phyloP scores from a whole-genome alignment of 2,113 vertebrate species.

The Chamaea fasciata region DNA sequence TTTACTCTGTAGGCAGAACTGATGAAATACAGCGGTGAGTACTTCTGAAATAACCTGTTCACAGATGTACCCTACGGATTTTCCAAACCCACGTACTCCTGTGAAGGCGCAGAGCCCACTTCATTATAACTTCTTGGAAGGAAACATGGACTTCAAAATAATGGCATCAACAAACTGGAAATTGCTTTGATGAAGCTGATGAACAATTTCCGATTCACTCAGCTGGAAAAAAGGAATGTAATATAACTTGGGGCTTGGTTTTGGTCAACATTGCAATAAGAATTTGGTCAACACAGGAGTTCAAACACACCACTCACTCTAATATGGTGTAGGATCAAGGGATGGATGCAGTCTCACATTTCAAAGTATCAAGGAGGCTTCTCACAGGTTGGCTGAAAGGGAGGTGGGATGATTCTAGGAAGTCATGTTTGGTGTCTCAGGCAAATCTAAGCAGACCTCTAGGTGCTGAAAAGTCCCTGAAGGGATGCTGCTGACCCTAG shows the following conservation, averaged over 20 bases:
- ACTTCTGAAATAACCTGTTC: not conserved
- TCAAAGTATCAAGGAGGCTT: not conserved
- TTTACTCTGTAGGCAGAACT: not conserved
- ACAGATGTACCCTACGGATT: not conserved
- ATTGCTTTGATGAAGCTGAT: not conserved
- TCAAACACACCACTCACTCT: not conserved
- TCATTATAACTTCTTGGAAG: not conserved
- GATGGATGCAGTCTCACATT: not conserved
- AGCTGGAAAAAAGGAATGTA: not conserved
- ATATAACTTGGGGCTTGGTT: not conserved
- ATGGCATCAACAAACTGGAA: not conserved
- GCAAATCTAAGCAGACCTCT: not conserved
- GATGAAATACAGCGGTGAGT: not conserved
- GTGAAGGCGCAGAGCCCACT: not conserved
- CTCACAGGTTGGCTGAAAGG: not conserved
- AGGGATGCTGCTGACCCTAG: not conserved
- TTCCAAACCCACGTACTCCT: not conserved
- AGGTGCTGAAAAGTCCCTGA: not conserved
- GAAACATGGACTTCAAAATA: not conserved
- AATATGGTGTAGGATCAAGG: not conserved
- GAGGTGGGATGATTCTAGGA: not conserved
- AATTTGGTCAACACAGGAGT: not conserved
- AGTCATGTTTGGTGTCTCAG: not conserved
- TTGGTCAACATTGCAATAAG: not conserved
- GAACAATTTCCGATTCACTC: not conserved